These are phyloP conservation scores for Euura saliciscinereae DNA, from an alignment of 1,140 invertebrate species.

Conservation along the genomic window DNA sequence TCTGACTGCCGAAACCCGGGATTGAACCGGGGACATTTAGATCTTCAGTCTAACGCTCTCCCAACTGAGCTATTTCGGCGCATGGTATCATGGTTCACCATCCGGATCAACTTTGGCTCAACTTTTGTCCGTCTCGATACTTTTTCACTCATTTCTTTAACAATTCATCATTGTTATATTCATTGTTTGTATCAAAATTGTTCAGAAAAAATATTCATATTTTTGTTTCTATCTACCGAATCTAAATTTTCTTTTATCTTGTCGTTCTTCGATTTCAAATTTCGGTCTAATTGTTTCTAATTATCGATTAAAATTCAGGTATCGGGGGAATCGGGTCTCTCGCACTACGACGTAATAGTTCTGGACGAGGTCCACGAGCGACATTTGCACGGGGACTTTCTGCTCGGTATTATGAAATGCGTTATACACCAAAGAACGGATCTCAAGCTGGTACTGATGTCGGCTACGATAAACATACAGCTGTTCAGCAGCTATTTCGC, in stretches of 20 bases:
- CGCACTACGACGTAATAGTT: conserved; percentile 86
- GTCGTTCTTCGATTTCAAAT: neutral
- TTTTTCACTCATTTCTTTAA: too few species aligned
- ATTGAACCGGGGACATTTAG: conserved; percentile 58
- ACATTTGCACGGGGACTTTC: conserved; percentile 94
- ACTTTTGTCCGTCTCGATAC: too few species aligned
- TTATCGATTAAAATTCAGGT: conserved; percentile 47
- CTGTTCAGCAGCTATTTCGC: conserved; percentile 91
- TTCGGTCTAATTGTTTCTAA: too few species aligned
- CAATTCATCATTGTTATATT: too few species aligned
- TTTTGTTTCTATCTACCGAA: too few species aligned
- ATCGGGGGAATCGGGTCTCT: conserved; percentile 59
- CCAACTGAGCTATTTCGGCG: conserved; percentile 68
- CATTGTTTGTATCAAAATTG: too few species aligned
- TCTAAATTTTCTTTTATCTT: too few species aligned
- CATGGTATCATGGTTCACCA: conserved; percentile 10
- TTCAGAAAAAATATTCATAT: too few species aligned
- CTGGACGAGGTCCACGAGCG: conserved; percentile 96
- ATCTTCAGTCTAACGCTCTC: conserved; percentile 67
- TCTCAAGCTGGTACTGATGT: conserved; percentile 96
- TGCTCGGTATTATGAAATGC: conserved; percentile 92
- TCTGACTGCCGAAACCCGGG: neutral
- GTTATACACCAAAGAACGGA: conserved; percentile 79
- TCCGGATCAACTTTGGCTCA: too few species aligned
- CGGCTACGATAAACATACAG: conserved; percentile 96